These are phyloP conservation scores for Rhinolophus ferrumequinum DNA, from an alignment of 2,113 vertebrate species.

Conservation along the genomic window DNA sequence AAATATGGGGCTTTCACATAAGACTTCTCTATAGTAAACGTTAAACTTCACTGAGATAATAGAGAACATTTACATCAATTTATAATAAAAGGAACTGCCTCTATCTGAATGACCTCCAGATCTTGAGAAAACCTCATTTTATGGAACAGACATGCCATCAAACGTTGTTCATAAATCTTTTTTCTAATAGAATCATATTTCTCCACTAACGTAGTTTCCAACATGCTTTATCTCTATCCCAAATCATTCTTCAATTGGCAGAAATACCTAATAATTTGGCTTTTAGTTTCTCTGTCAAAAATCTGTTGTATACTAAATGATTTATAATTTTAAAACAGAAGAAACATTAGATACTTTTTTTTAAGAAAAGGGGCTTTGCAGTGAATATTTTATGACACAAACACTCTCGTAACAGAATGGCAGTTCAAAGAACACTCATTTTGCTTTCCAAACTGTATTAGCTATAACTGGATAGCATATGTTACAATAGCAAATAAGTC, in stretches of 20 bases:
- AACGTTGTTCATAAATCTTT: slow-evolving; percentile 40
- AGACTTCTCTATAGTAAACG: background rate
- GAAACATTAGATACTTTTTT: background rate
- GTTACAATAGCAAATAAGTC: background rate
- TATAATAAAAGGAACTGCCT: slow-evolving; percentile 41
- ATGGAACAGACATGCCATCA: background rate
- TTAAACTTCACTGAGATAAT: background rate
- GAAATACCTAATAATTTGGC: slow-evolving; percentile 19
- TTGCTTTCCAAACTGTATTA: background rate
- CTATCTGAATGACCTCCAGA: slow-evolving; percentile 2
- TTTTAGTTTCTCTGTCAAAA: slow-evolving; percentile 52
- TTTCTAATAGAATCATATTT: slow-evolving; percentile 58
- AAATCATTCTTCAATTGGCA: slow-evolving; percentile 37
- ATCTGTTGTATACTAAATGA: slow-evolving; percentile 15
- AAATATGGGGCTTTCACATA: background rate
- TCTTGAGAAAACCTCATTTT: slow-evolving; percentile 53
- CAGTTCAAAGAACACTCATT: background rate
- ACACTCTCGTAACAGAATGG: background rate
- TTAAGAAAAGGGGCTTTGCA: background rate
- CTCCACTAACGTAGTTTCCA: slow-evolving; percentile 44
- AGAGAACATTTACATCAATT: slow-evolving; percentile 22
- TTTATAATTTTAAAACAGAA: slow-evolving; percentile 51
- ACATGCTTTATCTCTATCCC: slow-evolving; percentile 37
- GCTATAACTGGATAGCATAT: background rate
- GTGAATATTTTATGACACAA: slow-evolving; percentile 48